Conservation (phyloP, 2,797 vertebrate genomes). For the Notamacropus eugenii region DNA sequence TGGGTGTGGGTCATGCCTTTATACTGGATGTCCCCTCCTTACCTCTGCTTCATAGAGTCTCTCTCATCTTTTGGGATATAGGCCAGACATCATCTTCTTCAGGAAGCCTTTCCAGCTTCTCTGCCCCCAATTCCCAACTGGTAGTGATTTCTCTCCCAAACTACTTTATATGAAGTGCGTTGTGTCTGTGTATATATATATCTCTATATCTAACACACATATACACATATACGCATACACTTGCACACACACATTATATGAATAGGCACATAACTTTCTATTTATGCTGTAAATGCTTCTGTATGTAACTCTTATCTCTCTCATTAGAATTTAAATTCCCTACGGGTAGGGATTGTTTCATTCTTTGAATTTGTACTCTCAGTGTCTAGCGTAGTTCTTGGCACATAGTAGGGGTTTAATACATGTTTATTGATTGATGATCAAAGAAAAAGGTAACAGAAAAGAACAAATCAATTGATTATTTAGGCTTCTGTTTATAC, state of each 20-base stretch:
- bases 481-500: not conserved
- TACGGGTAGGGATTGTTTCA: not conserved
- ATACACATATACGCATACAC: not conserved
- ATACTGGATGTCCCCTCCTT: not conserved
- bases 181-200: not conserved
- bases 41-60: not conserved
- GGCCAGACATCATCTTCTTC: not conserved
- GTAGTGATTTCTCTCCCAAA: not conserved
- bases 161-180: not conserved
- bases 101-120: not conserved
- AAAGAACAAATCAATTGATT: not conserved
- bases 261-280: not conserved
- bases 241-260: too few relatives aligned
- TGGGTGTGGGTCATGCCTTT: not conserved
- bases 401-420: not conserved
- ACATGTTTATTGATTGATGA: not conserved
- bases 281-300: not conserved
- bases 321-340: not conserved
- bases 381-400: not conserved
- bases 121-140: not conserved
- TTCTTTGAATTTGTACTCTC: not conserved
- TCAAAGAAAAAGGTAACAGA: not conserved
- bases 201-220: too few relatives aligned
- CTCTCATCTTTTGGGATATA: not conserved
- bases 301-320: not conserved